A percentile compares a stretch with the other conserved stretches of the same genome.
phyloP scores from a whole-genome alignment of 2,797 vertebrate genomes.

The Calcarius lapponicus region DNA sequence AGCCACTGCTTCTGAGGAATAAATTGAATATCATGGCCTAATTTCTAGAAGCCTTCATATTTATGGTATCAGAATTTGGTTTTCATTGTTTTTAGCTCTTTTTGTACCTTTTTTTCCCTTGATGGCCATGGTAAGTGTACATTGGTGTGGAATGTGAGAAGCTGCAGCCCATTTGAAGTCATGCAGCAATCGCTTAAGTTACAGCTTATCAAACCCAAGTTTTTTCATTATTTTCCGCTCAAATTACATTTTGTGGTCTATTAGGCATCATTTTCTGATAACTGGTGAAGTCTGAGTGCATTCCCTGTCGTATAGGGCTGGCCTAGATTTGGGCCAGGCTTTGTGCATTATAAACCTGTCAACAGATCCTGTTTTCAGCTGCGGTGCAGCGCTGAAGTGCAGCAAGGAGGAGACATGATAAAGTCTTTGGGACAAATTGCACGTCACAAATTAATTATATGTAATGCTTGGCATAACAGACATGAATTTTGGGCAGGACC shows the following conservation, averaged over 20 bases:
- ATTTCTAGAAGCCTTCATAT: background rate
- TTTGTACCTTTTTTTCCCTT: background rate
- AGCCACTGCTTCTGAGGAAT: background rate
- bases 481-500: constrained; percentile 20
- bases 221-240: background rate
- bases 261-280: background rate
- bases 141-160: background rate
- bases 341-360: background rate
- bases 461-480: constrained; percentile 14
- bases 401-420: background rate
- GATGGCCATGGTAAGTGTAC: accelerated
- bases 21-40: background rate
- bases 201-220: background rate
- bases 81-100: background rate
- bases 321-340: background rate
- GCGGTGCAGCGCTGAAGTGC: background rate
- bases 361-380: background rate
- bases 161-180: background rate
- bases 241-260: background rate
- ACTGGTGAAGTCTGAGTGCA: background rate
- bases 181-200: background rate
- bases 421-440: constrained; percentile 20
- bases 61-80: background rate
- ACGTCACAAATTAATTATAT: constrained; percentile 43
- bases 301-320: background rate